Evolutionary conservation across 1,140 invertebrate genomes (phyloP).

Genomic region (Zophobas morio): DNA sequence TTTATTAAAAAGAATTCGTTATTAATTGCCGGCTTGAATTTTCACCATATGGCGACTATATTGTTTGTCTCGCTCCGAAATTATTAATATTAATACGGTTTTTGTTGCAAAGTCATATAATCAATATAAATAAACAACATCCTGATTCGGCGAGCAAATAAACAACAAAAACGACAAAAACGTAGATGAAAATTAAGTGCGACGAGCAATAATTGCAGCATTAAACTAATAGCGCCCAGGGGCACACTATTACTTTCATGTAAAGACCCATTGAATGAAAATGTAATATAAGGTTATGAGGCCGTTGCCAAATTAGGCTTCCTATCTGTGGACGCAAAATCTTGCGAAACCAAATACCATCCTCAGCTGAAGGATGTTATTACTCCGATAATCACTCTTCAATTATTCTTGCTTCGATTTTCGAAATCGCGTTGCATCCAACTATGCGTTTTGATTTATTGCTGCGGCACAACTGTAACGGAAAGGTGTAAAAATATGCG

Average conservation of each 20-base stretch:
- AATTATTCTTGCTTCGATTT: background rate
- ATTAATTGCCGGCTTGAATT: conserved; percentile 6
- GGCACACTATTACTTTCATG: conserved; percentile 26
- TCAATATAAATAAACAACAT: background rate
- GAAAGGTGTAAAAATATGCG: conserved; percentile 25
- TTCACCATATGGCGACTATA: background rate
- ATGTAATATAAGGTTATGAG: conserved; percentile 39
- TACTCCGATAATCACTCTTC: background rate
- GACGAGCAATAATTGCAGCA: conserved; percentile 2
- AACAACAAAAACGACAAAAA: too few species aligned
- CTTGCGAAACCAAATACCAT: conserved; percentile 32
- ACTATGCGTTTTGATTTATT: conserved; percentile 6
- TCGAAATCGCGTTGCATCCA: too few species aligned
- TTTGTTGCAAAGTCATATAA: background rate
- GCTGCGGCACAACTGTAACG: conserved; percentile 4
- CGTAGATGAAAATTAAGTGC: background rate
- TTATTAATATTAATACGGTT: conserved; percentile 35
- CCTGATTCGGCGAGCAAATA: background rate
- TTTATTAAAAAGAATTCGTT: conserved; percentile 27
- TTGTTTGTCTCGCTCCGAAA: background rate
- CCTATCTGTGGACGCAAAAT: conserved; percentile 25
- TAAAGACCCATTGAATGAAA: conserved; percentile 39
- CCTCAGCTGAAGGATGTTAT: conserved; percentile 22
- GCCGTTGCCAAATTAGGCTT: conserved; percentile 35
- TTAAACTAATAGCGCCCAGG: conserved; percentile 38